A percentile compares a stretch with the other conserved stretches of the same genome.
Evolutionary conservation across 2,797 vertebrate species (phyloP).

Genomic region (Leptodactylus fallax): DNA sequence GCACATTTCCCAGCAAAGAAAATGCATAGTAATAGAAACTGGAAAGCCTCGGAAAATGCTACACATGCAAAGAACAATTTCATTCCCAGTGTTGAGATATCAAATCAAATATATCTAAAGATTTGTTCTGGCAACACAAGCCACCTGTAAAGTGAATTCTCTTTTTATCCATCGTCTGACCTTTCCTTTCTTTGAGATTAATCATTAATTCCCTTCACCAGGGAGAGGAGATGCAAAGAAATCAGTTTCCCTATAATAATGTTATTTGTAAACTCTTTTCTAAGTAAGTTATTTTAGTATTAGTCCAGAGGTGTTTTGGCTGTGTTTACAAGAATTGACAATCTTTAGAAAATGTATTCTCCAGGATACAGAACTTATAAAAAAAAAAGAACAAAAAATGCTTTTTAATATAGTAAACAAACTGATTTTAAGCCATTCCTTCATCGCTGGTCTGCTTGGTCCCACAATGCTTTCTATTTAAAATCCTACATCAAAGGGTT

Average conservation of each 20-base stretch:
- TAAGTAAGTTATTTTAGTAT: background rate
- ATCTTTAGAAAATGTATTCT: background rate
- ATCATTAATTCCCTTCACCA: constrained; percentile 34
- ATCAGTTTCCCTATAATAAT: background rate
- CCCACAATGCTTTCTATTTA: too few relatives aligned
- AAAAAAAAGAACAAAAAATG: background rate
- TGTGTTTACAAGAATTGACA: background rate
- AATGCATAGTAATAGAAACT: constrained; percentile 34
- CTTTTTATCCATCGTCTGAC: constrained; percentile 22
- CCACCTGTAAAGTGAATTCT: constrained; percentile 45
- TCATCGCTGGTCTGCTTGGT: too few relatives aligned
- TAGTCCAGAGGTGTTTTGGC: background rate
- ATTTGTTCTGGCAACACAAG: constrained; percentile 51
- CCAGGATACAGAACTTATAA: background rate
- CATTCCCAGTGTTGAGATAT: constrained; percentile 39
- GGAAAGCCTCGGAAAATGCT: constrained; percentile 7
- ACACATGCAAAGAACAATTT: constrained; percentile 49
- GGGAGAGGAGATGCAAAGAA: background rate
- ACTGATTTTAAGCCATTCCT: too few relatives aligned
- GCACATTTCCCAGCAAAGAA: constrained; percentile 50
- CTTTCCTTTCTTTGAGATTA: constrained; percentile 15
- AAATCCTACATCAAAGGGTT: too few relatives aligned
- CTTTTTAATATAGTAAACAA: too few relatives aligned
- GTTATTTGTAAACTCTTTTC: background rate
- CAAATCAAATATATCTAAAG: constrained; percentile 55